Evolutionary conservation across 2,888 invertebrate species (phyloP), one percentile per base, ranked within the genome.

Genomic region (Tenthredo distinguenda): DNA sequence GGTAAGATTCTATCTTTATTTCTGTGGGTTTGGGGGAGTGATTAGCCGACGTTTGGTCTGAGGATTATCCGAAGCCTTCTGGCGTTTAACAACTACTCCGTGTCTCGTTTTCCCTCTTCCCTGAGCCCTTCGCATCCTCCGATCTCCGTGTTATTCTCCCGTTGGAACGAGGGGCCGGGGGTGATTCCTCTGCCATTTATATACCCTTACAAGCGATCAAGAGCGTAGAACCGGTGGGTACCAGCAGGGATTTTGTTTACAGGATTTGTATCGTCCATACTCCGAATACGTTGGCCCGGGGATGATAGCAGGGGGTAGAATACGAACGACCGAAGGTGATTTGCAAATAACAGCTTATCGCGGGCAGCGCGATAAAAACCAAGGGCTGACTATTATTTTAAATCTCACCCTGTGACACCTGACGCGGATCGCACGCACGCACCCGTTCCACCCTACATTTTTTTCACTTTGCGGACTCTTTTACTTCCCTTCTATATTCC

Each of bases 391-490:
- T 15, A 62, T 40, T 81, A 81, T 62, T 81, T 81, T 62, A 62
- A 81, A 37, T 81, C 40, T 58, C 81, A 62, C 40, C 40, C 62
- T 37, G 37, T 55, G 40, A 81, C 58, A 81, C 58, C 81, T 50
- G 77, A 77, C 77, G 47, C 26, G 50, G 31, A 77, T 77, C 50
- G 31, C 76, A 77, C 76, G 76, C 76, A 77, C 21, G 76, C 31
- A 77, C 43, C 21, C 4, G 26, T 12, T 65, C 1, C n/a, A 15
- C 76, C 31, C 4, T 50, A 77, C 55, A 77, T 47, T 77, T 77
- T 50, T 34, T 77, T 50, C 21, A 15, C 6, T 50, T 77, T 47
- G 50, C 15, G 15, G 50, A 18, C 18, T 55, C 31, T 31, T 55
- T 77, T 18, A 74, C 43, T 40, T 77, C 55, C 10, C 4, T 15